Evolutionary conservation across 2,113 vertebrate species (phyloP).

Genomic region (Caranx ignobilis): DNA sequence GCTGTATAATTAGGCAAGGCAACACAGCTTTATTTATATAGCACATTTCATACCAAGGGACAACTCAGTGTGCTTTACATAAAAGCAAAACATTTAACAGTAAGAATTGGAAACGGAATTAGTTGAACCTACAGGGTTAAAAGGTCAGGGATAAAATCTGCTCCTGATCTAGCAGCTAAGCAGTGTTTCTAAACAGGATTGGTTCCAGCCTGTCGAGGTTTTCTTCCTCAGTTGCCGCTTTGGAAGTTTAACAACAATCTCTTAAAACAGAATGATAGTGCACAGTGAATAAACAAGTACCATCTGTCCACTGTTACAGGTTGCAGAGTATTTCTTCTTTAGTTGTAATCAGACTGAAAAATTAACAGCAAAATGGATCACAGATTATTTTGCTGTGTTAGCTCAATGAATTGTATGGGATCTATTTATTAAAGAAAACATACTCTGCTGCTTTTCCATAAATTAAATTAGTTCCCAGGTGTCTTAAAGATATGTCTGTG

Average conservation of each 20-base stretch:
- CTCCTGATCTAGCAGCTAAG: not conserved
- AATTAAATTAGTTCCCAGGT: too few relatives aligned
- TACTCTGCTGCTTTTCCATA: too few relatives aligned
- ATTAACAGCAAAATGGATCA: not conserved
- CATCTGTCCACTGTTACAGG: not conserved
- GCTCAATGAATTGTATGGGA: not conserved
- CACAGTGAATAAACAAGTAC: slow-evolving; percentile 5
- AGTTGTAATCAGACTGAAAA: not conserved
- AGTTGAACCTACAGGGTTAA: not conserved
- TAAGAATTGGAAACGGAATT: too few relatives aligned
- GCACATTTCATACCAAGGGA: too few relatives aligned
- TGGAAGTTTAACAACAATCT: not conserved
- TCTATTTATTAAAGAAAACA: not conserved
- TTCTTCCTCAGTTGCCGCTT: not conserved
- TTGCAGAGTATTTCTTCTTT: not conserved
- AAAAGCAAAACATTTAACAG: too few relatives aligned
- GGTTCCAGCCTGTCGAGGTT: not conserved
- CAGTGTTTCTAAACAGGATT: not conserved
- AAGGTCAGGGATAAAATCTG: not conserved
- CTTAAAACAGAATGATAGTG: not conserved
- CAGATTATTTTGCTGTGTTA: not conserved
- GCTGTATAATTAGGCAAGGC: not conserved
- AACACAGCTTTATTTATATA: too few relatives aligned
- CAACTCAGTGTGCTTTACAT: too few relatives aligned
- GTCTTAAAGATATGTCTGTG: too few relatives aligned